Evolutionary conservation across 2,797 vertebrate genomes (phyloP), one percentile per base, ranked within the genome.

Genomic region (Gymnoscopelus braueri): DNA sequence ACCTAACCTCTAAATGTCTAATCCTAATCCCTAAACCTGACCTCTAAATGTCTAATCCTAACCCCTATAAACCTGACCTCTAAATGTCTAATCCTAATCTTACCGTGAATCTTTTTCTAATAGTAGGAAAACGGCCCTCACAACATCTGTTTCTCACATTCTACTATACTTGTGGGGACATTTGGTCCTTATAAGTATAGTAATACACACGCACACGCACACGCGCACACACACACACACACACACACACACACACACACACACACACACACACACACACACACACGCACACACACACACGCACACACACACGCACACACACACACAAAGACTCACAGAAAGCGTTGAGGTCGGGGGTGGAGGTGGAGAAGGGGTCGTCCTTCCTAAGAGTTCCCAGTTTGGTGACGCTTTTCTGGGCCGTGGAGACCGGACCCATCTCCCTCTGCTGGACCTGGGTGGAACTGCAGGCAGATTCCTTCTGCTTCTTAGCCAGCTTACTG

Each of bases 401-500:
- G 69, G 93, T 89, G 74, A 94, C 91, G 80, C 96, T 96, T 90
- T 98, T 98, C 87, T 98, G 39, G 39, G 39, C 96, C 0, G 96
- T 84, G 86, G 95, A 94, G 80, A 99, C 95, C 0, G 96, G 96
- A 7, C 95, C 96, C 97, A 98, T 99, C 94, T 99, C 97, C 80
- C 97, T 94, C 91, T 98, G 97, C 79, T 91, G 91, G 0, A 95
- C 97, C 78, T 89, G 89, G 0, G 95, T 97, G 84, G 91, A 93
- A 92, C 96, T 96, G 87, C 93, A 97, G 80, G 96, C 96, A 0
- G 96, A 97, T 92, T 98, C 97, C 91, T 99, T 99, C 93, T 99
- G 97, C 92, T 99, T 99, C 93, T 99, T 99, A 26, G 97, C 97
- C 92, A 99, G 89, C 92, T 99, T 99, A 95, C 97, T 99, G 89